Base-by-base conservation (phyloP, 2,113 vertebrate species). In the Percopsis transmontana region DNA sequence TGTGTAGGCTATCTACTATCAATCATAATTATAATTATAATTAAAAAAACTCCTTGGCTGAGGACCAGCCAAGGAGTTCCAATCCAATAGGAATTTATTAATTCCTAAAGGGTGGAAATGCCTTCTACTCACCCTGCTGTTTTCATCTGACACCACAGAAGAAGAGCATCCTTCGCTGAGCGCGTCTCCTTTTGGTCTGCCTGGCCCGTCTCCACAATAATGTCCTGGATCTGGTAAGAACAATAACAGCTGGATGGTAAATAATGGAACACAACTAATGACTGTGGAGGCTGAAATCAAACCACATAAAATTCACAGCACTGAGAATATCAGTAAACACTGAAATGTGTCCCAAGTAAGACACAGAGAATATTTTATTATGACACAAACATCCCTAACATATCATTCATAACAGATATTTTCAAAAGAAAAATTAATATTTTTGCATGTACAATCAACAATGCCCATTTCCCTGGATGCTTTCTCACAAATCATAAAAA, bases 141-240 rank as follows among this genome's bases (percentile, higher is more conserved):
- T 80, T 92, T 93, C 92, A 92, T 93, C 81, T 93, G 92, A 80
- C 92, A 93, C 92, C 92, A 93, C 67, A 93, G 88, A 73, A 93
- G 88, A 79, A 93, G 86, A 76, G 92, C 92, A 12, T 93, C 92
- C 78, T 93, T 93, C 70, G 92, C 92, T 10, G 91, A 92, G 74
- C 87, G 90, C 0, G 91, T 93, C 83, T 92, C 86, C 83, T 88
- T 91, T 82, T 91, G 82, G 88, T 92, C 92, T 0, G 84, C 90
- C 75, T 88, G 85, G 70, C 90, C 92, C 23, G 89, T 92, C 83
- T 92, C 91, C 82, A 92, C 90, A 9, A 92, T 66, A 23, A 92
- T 93, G 88, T 93, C 92, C 84, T 93, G 92, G 84, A 92, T 92
- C 91, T 93, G 85, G 81, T 18, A 47, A 13, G n/a, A 15, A 60